Evolutionary conservation across 2,888 invertebrate species (phyloP).

Genomic region (Anarsia innoxiella): DNA sequence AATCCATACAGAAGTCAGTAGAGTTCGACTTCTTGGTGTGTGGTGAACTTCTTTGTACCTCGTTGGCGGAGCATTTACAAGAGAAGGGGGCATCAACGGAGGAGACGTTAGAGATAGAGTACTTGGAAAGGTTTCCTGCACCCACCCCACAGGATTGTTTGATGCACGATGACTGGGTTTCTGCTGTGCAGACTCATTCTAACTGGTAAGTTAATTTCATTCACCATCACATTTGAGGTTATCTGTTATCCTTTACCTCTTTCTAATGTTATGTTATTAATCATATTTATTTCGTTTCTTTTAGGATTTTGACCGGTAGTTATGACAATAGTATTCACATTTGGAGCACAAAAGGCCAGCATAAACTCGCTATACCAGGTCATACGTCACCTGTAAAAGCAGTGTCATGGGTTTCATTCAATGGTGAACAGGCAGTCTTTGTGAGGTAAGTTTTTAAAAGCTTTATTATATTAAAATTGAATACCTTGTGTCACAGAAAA

Average conservation of each 20-base stretch:
- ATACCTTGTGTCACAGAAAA: not conserved
- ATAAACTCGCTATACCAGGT: slow-evolving; percentile 87
- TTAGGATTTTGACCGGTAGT: slow-evolving; percentile 91
- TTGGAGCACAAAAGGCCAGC: slow-evolving; percentile 91
- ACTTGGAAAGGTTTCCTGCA: slow-evolving; percentile 91
- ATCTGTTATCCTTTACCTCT: no score
- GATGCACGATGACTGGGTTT: slow-evolving; percentile 99
- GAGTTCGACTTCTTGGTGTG: slow-evolving; percentile 93
- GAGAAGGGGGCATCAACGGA: slow-evolving; percentile 87
- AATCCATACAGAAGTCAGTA: slow-evolving; percentile 51
- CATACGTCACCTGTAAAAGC: slow-evolving; percentile 92
- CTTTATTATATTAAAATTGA: no score
- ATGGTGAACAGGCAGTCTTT: slow-evolving; percentile 79
- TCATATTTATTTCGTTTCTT: no score
- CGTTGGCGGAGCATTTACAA: slow-evolving; percentile 84
- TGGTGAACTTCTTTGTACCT: slow-evolving; percentile 85
- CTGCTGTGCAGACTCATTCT: slow-evolving; percentile 82
- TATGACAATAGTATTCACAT: slow-evolving; percentile 95
- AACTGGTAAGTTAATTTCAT: slow-evolving; percentile 82
- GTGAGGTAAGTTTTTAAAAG: no score
- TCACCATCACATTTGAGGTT: no score
- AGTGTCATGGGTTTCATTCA: slow-evolving; percentile 87
- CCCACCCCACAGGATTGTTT: slow-evolving; percentile 95
- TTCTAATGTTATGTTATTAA: no score
- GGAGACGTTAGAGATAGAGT: slow-evolving; percentile 91